phyloP scores from a whole-genome alignment of 2,113 vertebrate species.

The Pluvianellus socialis region DNA sequence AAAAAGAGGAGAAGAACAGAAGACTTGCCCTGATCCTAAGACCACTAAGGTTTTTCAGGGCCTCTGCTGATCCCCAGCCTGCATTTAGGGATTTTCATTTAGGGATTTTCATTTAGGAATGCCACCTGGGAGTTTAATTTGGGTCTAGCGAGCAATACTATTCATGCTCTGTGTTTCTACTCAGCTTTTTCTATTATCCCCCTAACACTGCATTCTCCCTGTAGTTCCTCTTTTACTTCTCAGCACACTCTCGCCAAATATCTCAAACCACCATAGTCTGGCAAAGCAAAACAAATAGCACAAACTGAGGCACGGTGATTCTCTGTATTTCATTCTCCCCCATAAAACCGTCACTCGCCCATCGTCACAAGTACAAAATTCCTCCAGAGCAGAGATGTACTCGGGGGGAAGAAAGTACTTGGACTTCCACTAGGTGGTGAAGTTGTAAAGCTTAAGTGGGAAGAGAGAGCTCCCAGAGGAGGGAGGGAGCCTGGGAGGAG shows the following conservation, averaged over 20 bases:
- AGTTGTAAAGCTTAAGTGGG: slow-evolving; percentile 54
- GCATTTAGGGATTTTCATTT: not conserved
- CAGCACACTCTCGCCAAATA: not conserved
- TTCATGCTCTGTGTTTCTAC: not conserved
- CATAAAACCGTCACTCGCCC: not conserved
- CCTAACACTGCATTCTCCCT: not conserved
- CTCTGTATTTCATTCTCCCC: not conserved
- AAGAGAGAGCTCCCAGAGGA: not conserved
- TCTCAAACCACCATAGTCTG: not conserved
- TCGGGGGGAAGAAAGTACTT: not conserved
- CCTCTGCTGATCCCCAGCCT: not conserved
- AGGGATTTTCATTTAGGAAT: not conserved
- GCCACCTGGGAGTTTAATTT: not conserved
- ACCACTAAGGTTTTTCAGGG: not conserved
- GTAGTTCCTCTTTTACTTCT: not conserved
- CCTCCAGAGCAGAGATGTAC: not conserved
- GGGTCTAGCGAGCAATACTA: not conserved
- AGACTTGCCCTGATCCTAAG: not conserved
- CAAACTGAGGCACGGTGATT: not conserved
- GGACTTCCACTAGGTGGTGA: slow-evolving; percentile 68
- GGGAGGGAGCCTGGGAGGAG: not conserved
- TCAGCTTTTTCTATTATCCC: not conserved
- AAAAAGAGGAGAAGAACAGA: not conserved
- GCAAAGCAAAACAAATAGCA: not conserved
- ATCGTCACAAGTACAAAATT: not conserved